Conservation (phyloP, 2,113 vertebrate species). For the Aegotheles bennettii region DNA sequence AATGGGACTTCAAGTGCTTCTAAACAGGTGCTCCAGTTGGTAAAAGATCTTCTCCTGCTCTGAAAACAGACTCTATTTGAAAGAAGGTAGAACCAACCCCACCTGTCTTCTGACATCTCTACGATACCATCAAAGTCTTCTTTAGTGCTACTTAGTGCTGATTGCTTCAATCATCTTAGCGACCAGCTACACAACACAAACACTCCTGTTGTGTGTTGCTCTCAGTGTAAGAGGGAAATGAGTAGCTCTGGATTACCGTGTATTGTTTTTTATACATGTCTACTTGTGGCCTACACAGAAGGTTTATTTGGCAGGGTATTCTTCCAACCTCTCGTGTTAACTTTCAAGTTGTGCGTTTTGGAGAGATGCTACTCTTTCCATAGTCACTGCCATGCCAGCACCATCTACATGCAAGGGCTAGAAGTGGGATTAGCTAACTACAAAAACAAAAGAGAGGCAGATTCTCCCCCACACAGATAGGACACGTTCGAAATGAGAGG, state of each 20-base stretch:
- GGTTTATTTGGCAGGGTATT: background rate
- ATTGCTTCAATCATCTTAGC: background rate
- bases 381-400: background rate
- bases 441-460: background rate
- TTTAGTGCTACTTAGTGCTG: background rate
- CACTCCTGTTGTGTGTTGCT: background rate
- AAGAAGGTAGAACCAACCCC: background rate
- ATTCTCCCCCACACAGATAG: background rate
- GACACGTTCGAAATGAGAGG: background rate
- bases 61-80: background rate
- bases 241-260: background rate
- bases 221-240: background rate
- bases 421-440: background rate
- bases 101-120: background rate
- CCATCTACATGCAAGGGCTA: background rate
- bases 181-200: background rate
- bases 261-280: fast-evolving
- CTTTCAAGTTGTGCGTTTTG: background rate
- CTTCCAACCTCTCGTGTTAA: background rate
- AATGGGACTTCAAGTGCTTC: background rate
- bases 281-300: background rate
- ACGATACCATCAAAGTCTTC: background rate
- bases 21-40: background rate
- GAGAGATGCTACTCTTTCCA: background rate
- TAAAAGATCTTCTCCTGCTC: background rate